phyloP scores from a whole-genome alignment of 92 coral and sea anemone species.

The Bergia sp. region DNA sequence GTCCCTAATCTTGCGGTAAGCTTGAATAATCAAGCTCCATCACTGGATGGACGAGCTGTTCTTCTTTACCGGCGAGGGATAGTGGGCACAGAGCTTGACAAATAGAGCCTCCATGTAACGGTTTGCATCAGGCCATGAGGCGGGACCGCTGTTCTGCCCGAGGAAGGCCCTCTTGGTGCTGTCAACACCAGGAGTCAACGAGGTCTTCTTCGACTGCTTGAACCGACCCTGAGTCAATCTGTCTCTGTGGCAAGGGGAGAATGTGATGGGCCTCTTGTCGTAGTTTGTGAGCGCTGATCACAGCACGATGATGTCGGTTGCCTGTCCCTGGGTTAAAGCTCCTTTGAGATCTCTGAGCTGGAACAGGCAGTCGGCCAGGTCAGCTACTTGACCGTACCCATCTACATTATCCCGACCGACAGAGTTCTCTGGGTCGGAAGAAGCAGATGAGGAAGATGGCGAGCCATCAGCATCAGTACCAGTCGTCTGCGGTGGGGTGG shows the following conservation, averaged over 20 bases:
- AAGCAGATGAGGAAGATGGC: too few species aligned
- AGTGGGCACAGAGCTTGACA: constrained; percentile 53
- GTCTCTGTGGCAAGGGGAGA: not conserved
- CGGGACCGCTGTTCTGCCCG: constrained; percentile 66
- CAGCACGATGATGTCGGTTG: not conserved
- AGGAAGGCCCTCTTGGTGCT: constrained; percentile 69
- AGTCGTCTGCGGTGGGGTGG: too few species aligned
- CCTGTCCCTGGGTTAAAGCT: not conserved
- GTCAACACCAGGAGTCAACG: constrained; percentile 50
- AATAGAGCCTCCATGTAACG: constrained; percentile 70
- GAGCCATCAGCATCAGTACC: too few species aligned
- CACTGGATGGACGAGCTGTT: too few species aligned
- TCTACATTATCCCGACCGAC: not conserved
- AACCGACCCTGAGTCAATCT: not conserved
- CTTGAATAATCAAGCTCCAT: too few species aligned
- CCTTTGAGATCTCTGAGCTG: not conserved
- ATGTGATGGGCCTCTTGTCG: constrained; percentile 18
- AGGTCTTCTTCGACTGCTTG: constrained; percentile 2
- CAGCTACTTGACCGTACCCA: constrained; percentile 17
- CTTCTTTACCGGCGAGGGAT: too few species aligned
- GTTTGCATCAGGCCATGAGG: constrained; percentile 78
- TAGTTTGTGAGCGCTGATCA: not conserved
- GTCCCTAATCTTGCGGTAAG: constrained; percentile 51
- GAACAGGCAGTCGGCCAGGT: not conserved
- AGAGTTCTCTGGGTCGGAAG: not conserved